phyloP scores from a whole-genome alignment of 1,140 invertebrate genomes.

The Fopius arisanus region DNA sequence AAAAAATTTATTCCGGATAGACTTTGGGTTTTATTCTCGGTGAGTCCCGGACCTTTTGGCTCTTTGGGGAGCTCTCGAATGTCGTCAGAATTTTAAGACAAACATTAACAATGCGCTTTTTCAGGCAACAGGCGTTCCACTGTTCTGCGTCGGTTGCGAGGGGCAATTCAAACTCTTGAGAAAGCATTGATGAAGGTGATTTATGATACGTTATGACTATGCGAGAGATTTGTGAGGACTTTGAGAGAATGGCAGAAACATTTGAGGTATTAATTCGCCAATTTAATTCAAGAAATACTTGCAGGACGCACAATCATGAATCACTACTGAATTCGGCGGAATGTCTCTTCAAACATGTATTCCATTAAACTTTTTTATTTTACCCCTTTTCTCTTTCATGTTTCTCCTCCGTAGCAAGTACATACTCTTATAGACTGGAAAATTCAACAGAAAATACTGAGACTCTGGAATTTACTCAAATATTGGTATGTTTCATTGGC shows the following conservation, averaged over 20 bases:
- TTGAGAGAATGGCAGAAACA: background rate
- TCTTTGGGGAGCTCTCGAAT: background rate
- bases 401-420: too few relatives aligned
- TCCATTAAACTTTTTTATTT: too few relatives aligned
- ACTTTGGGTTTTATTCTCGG: background rate
- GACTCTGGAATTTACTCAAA: too few relatives aligned
- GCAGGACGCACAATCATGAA: too few relatives aligned
- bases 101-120: background rate
- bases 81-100: conserved; percentile 4
- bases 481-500: too few relatives aligned
- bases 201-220: background rate
- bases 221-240: background rate
- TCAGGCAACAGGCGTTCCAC: background rate
- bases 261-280: background rate
- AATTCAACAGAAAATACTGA: too few relatives aligned
- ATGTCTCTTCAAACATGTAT: too few relatives aligned
- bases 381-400: too few relatives aligned
- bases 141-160: background rate
- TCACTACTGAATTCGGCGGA: too few relatives aligned
- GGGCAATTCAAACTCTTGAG: background rate
- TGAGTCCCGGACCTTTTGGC: background rate
- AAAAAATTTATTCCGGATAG: background rate
- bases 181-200: background rate
- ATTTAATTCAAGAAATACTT: too few relatives aligned
- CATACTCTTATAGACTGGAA: too few relatives aligned